Evolutionary conservation across 2,797 vertebrate genomes (phyloP).

Genomic region (Sebastes flavidus): DNA sequence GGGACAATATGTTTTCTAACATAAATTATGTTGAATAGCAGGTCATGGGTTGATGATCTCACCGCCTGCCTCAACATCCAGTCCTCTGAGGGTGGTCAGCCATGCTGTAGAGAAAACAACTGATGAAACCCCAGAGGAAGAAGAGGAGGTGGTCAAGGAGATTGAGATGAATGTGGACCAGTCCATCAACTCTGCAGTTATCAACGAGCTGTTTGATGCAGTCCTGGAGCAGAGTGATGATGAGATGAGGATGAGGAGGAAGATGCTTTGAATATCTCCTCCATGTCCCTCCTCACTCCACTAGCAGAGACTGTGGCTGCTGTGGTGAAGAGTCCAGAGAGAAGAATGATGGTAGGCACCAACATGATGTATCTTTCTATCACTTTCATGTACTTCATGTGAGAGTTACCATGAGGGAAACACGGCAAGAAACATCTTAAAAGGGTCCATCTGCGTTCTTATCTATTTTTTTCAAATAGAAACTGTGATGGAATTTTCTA

Average conservation of each 20-base stretch:
- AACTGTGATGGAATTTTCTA: too few relatives aligned
- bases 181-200: slow-evolving; percentile 91
- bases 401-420: too few relatives aligned
- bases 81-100: slow-evolving; percentile 68
- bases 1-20: neutral
- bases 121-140: slow-evolving; percentile 7
- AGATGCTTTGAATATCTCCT: slow-evolving; percentile 94
- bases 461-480: too few relatives aligned
- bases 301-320: slow-evolving; percentile 90
- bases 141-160: slow-evolving; percentile 64
- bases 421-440: too few relatives aligned
- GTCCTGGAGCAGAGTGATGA: slow-evolving; percentile 84
- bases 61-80: slow-evolving; percentile 66
- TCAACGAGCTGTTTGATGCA: slow-evolving; percentile 90
- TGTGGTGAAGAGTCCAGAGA: slow-evolving; percentile 85
- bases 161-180: slow-evolving; percentile 83
- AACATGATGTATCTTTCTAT: neutral
- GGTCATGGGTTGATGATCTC: slow-evolving; percentile 12
- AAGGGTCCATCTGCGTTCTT: too few relatives aligned
- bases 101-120: slow-evolving; percentile 47
- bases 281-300: slow-evolving; percentile 94
- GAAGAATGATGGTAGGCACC: slow-evolving; percentile 74
- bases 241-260: slow-evolving; percentile 80
- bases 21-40: neutral
- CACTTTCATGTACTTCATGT: neutral